Base-by-base conservation (phyloP, 2,113 vertebrate genomes). In the Neofelis nebulosa region DNA sequence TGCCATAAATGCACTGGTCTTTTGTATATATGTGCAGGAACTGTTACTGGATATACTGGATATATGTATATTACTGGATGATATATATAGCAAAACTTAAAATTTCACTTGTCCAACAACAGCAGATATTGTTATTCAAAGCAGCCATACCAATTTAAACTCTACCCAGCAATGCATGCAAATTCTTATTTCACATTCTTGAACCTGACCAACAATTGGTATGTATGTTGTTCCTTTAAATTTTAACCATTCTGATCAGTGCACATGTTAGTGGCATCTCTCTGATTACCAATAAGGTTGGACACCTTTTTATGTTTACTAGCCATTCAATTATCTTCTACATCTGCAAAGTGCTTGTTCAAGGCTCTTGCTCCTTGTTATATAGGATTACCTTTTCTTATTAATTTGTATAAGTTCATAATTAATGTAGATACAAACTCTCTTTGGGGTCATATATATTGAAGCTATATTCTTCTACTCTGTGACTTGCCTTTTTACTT, bases 101-200 rank as follows among this genome's bases (percentile, higher is more conserved):
- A 86, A 86, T 90, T 90, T 55, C 38, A 69, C 41, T 52, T 81
- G 23, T 86, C 21, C 57, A 92, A 76, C 18, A 23, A 86, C 13
- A 82, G 27, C 7, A 73, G 52, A 95, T 29, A 38, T 4, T 86
- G 36, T 21, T 91, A 90, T 61, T 74, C 84, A 86, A 90, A 95
- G 73, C 27, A 57, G 63, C 38, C 23, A 23, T 73, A 76, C 18
- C 29, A 91, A 73, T 61, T 85, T 78, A 61, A 93, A 93, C 9
- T 78, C 27, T 48, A 73, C 15, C 29, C 13, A 86, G 66, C 21
- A 65, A 15, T 36, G 19, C 29, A 63, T 50, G 36, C 89, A 13
- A 95, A 95, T 63, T 92, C 8, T 66, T 78, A 25, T 76, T 94
- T 89, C 57, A 73, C 21, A 84, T 73, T 92, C 52, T 36, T 73